These are phyloP conservation scores for Chelonia mydas DNA, from an alignment of 2,797 vertebrate genomes.

Conservation along the genomic window DNA sequence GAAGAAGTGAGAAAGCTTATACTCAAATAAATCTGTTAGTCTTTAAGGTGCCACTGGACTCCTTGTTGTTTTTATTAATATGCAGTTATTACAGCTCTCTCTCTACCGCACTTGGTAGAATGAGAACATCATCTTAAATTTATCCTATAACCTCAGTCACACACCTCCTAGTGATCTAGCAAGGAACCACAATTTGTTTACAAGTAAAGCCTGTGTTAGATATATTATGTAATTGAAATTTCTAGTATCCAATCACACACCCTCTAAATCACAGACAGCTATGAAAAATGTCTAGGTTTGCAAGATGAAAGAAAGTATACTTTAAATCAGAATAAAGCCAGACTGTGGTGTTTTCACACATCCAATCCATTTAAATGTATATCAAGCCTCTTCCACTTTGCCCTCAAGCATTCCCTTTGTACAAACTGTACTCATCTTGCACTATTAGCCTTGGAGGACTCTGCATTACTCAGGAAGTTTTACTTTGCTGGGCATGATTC, in stretches of 20 bases:
- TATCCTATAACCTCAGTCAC: rapidly evolving
- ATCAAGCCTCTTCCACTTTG: rapidly evolving
- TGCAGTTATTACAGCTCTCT: neutral
- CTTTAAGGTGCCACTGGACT: too few relatives aligned
- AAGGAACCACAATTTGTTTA: neutral
- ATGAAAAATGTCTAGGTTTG: neutral
- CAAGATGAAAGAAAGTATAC: rapidly evolving
- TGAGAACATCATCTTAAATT: neutral
- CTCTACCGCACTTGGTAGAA: rapidly evolving
- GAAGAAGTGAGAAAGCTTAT: too few relatives aligned
- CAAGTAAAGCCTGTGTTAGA: neutral
- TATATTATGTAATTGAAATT: neutral
- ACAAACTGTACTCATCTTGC: neutral
- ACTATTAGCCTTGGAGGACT: neutral
- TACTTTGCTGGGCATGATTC: neutral
- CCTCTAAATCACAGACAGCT: neutral
- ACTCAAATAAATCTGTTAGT: too few relatives aligned
- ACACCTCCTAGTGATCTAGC: rapidly evolving
- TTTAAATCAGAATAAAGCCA: neutral
- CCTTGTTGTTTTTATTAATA: neutral
- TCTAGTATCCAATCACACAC: rapidly evolving
- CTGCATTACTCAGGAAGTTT: neutral
- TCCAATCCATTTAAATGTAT: rapidly evolving
- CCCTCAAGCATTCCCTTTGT: rapidly evolving
- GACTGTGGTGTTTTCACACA: rapidly evolving